phyloP scores from a whole-genome alignment of 2,797 vertebrate genomes.

The Vespertilio murinus region DNA sequence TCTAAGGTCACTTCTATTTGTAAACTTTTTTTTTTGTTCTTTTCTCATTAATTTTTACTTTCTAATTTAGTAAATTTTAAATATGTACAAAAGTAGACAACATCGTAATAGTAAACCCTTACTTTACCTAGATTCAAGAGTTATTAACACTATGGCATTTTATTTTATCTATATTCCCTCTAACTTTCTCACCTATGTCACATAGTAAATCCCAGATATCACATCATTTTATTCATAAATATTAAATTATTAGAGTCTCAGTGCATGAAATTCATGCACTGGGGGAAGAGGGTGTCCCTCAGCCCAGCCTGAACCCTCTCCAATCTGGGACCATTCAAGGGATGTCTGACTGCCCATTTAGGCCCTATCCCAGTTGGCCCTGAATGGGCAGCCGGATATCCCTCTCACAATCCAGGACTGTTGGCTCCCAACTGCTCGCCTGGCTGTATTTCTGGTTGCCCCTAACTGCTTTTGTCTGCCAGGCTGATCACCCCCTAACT shows the following conservation, averaged over 20 bases:
- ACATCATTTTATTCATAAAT: background rate
- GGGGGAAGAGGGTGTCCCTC: no score
- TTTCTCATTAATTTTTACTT: background rate
- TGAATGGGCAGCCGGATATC: no score
- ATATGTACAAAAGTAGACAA: background rate
- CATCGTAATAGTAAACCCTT: background rate
- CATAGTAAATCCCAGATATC: background rate
- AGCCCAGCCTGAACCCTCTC: no score
- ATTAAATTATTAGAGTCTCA: background rate
- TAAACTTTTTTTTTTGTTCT: background rate
- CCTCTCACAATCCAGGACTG: no score
- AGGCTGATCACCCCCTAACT: no score
- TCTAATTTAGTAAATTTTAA: background rate
- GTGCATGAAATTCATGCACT: no score
- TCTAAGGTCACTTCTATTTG: background rate
- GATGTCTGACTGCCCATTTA: no score
- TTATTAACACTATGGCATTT: background rate
- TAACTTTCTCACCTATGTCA: background rate
- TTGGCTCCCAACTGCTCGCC: no score
- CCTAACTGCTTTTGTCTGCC: no score
- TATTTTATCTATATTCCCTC: background rate
- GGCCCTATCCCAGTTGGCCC: no score
- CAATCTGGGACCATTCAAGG: no score
- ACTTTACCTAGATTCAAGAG: background rate
- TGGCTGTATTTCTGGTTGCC: no score